Conservation (phyloP, 2,113 vertebrate genomes). For the Gobiocypris rarus region DNA sequence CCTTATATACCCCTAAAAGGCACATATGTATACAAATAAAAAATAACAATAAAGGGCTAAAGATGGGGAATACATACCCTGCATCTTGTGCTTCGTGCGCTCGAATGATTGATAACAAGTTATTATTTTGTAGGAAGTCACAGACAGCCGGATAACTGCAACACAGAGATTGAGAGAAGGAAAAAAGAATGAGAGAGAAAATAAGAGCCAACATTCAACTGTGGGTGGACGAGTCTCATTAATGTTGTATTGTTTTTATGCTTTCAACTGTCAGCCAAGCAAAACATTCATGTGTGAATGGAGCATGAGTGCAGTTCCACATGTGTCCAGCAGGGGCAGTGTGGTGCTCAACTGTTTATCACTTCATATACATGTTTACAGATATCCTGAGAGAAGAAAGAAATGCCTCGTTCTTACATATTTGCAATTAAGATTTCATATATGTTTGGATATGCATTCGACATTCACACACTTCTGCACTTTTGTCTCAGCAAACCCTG, state of each 20-base stretch:
- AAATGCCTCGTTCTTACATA: not conserved
- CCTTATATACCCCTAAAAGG: not conserved
- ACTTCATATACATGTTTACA: not conserved
- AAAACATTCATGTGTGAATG: slow-evolving; percentile 17
- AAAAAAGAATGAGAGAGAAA: not conserved
- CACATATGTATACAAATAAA: not conserved
- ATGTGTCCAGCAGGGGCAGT: slow-evolving; percentile 34
- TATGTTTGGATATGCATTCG: not conserved
- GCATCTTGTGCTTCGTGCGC: slow-evolving; percentile 99
- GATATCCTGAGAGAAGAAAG: not conserved
- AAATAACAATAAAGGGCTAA: not conserved
- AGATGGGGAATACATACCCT: slow-evolving; percentile 80
- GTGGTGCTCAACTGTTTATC: not conserved
- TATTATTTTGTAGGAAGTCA: slow-evolving; percentile 99
- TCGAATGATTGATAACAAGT: slow-evolving; percentile 98
- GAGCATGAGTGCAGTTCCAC: slow-evolving; percentile 21
- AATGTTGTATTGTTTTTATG: slow-evolving; percentile 23
- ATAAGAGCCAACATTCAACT: slow-evolving; percentile 8
- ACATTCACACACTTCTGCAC: not conserved
- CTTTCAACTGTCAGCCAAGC: slow-evolving; percentile 39
- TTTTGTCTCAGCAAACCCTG: not conserved
- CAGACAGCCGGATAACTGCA: slow-evolving; percentile 97
- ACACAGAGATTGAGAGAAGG: slow-evolving; percentile 27
- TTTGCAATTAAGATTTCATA: not conserved
- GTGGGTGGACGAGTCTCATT: slow-evolving; percentile 26